Evolutionary conservation across 2,113 vertebrate genomes (phyloP).

Genomic region (Macquaria ambigua): DNA sequence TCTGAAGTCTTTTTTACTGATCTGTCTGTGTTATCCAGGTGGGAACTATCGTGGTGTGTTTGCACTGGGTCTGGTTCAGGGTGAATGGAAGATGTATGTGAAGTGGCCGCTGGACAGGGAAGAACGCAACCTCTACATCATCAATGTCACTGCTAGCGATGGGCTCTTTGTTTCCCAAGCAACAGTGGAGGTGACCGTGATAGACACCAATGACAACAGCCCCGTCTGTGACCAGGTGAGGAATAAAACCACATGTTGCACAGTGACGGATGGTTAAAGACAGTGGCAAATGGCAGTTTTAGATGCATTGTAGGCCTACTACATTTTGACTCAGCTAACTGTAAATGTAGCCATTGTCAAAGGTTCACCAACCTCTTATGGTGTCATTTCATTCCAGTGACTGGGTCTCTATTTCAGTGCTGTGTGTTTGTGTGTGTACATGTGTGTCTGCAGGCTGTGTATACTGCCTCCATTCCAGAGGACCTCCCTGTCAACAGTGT

Average conservation of each 20-base stretch:
- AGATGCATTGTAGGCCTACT: neutral
- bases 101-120: slow-evolving; percentile 94
- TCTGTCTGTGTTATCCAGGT: slow-evolving; percentile 74
- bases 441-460: slow-evolving; percentile 84
- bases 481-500: slow-evolving; percentile 90
- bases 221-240: slow-evolving; percentile 94
- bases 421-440: slow-evolving; percentile 14
- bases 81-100: slow-evolving; percentile 97
- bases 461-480: slow-evolving; percentile 89
- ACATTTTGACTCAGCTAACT: neutral
- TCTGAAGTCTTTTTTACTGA: neutral
- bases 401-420: neutral
- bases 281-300: neutral
- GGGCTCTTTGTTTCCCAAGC: slow-evolving; percentile 94
- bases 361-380: neutral
- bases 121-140: slow-evolving; percentile 90
- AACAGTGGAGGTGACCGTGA: slow-evolving; percentile 91
- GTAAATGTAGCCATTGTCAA: neutral
- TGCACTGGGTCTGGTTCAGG: slow-evolving; percentile 93
- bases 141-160: slow-evolving; percentile 96
- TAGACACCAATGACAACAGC: slow-evolving; percentile 94
- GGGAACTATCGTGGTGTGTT: slow-evolving; percentile 94
- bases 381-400: neutral
- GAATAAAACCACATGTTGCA: neutral
- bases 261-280: neutral